phyloP scores from a whole-genome alignment of 1,140 invertebrate genomes.

The Psilanteris sp. region DNA sequence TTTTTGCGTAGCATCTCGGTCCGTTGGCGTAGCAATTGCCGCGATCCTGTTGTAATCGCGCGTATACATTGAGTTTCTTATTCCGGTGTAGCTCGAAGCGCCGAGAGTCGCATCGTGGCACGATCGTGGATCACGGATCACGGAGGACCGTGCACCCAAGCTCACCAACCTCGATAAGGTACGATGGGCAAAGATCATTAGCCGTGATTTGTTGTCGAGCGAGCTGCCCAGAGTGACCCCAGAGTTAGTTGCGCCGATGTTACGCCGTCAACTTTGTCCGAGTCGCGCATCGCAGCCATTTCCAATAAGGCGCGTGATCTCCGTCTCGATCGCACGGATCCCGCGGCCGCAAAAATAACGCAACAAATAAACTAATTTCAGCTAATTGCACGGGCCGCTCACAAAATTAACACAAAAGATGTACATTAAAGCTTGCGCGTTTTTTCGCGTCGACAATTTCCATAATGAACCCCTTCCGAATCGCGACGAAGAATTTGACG shows the following conservation, averaged over 20 bases:
- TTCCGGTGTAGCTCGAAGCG: constrained; percentile 46
- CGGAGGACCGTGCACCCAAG: constrained; percentile 58
- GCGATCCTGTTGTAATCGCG: constrained; percentile 55
- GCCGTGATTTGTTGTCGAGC: constrained; percentile 81
- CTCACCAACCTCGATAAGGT: constrained; percentile 65
- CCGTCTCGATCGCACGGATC: constrained; percentile 28
- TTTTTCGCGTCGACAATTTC: too few species aligned
- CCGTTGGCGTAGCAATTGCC: constrained; percentile 5
- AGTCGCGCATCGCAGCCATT: constrained; percentile 44
- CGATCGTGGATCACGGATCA: constrained; percentile 63
- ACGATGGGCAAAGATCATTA: constrained; percentile 80
- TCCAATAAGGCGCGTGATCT: constrained; percentile 58
- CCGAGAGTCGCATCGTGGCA: constrained; percentile 48
- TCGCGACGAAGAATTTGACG: too few species aligned
- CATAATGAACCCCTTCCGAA: too few species aligned
- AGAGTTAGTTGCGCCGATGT: constrained; percentile 70
- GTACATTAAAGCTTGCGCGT: too few species aligned
- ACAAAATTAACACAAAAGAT: too few species aligned
- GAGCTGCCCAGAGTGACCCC: constrained; percentile 78
- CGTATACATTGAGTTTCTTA: constrained; percentile 52
- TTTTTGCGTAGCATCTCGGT: constrained; percentile 29
- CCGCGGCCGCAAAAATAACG: too few species aligned
- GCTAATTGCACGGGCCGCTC: too few species aligned
- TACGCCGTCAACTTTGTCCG: constrained; percentile 68
- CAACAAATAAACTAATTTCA: too few species aligned